Base-by-base conservation (phyloP, 2,888 invertebrate genomes). In the Torymus tubicola region DNA sequence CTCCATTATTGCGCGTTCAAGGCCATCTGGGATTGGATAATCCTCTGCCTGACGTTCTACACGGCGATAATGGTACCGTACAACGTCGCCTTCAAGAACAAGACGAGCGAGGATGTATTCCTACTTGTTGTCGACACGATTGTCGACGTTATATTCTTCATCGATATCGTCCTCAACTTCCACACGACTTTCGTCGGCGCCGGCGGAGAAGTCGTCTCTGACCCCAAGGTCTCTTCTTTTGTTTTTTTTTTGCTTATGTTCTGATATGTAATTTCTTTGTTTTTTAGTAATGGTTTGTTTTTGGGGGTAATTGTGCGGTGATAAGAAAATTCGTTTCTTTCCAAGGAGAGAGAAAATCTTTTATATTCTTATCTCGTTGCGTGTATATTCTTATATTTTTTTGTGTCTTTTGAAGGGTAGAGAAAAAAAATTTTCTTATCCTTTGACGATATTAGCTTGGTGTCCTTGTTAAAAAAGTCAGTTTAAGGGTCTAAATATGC, bases 11-110 rank as follows among this genome's bases (percentile, higher is more conserved):
- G 99, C 94, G 98, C 99, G 90, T 99, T 99, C 94, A 98, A 99
- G 94, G 97, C 97, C 89, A 97, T 98, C 91, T 99, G 99, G 98
- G 99, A 99, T 93, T 99, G 99, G 99, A 97, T 99, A 92, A 99
- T 99, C 92, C 95, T 99, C 88, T 97, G 98, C 93, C 95, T 99
- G 91, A 99, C 99, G 88, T 99, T 99, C 94, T 99, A 99, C 94
- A 99, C 99, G 87, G 99, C 98, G 90, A 97, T 98, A 92, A 95
- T 95, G 97, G 99, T 99, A 90, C 99, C 99, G 86, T 99, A 98
- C 94, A 99, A 99, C 93, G 99, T 99, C 90, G 99, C 99, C 91
- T 99, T 99, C 94, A 98, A 99, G 93, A 99, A 98, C 93, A 99
- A 99, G 93, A 99, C 98, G 86, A 97, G 97, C 91, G 98, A 98